These are phyloP conservation scores for Enteromius argenteus DNA, from an alignment of 2,797 vertebrate genomes.

Conservation along the genomic window DNA sequence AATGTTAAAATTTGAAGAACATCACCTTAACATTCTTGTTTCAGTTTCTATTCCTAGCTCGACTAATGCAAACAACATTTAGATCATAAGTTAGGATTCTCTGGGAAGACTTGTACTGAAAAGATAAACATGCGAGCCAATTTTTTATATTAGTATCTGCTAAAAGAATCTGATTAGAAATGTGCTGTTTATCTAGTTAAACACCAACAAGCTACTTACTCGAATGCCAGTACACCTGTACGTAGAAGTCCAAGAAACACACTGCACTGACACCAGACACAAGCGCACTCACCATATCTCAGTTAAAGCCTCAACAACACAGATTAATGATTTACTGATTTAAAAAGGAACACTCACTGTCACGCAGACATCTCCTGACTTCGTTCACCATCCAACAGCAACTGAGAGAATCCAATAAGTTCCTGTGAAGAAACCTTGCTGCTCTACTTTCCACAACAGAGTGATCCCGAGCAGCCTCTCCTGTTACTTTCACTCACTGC, in stretches of 20 bases:
- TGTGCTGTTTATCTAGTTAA: not conserved
- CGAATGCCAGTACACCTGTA: conserved; percentile 36
- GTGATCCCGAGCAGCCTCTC: conserved; percentile 36
- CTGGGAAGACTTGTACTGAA: not conserved
- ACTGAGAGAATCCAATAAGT: conserved; percentile 45
- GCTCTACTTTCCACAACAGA: conserved; percentile 32
- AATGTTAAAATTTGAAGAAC: not conserved
- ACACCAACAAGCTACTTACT: not conserved
- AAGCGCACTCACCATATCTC: conserved; percentile 48
- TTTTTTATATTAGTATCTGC: not conserved
- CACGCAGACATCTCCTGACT: conserved; percentile 8
- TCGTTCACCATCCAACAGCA: not conserved
- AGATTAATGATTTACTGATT: conserved; percentile 14
- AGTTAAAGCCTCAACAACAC: not conserved
- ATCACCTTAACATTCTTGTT: not conserved
- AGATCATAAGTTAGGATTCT: not conserved
- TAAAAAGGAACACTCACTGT: conserved; percentile 26
- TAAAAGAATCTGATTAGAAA: not conserved
- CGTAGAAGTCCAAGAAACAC: not conserved
- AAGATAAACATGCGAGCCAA: not conserved
- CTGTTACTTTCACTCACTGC: conserved; percentile 24
- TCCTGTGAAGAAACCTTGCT: conserved; percentile 17
- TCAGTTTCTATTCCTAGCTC: not conserved
- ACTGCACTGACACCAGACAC: conserved; percentile 14
- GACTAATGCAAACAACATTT: not conserved